These are phyloP conservation scores for Calameuta idolon DNA, from an alignment of 2,888 invertebrate genomes.

Conservation along the genomic window DNA sequence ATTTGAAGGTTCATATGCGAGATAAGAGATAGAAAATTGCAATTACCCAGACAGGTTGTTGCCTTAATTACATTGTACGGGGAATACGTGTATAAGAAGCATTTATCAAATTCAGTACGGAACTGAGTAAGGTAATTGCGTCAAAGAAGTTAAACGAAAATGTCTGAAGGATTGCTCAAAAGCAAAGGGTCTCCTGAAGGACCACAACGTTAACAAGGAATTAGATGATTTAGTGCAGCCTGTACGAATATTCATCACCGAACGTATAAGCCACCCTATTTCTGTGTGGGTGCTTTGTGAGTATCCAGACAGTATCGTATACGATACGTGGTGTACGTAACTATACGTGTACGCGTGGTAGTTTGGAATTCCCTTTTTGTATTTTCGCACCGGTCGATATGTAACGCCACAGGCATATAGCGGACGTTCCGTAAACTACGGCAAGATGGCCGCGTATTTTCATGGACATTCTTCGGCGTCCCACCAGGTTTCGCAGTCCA, in stretches of 20 bases:
- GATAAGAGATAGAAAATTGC: not conserved
- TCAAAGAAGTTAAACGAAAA: not conserved
- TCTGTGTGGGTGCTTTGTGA: not conserved
- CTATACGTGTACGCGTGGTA: constrained; percentile 13
- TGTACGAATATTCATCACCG: not conserved
- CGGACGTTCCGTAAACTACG: constrained; percentile 25
- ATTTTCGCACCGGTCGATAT: constrained; percentile 35
- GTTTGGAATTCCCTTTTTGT: constrained; percentile 36
- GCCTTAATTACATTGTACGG: not conserved
- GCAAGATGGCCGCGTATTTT: constrained; percentile 29
- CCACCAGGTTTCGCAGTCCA: not conserved
- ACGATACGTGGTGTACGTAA: not conserved
- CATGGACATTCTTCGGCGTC: constrained; percentile 10
- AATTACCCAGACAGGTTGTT: not conserved
- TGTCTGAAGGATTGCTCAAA: not conserved
- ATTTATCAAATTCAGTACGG: not conserved
- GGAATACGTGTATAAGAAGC: not conserved
- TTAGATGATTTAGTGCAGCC: not conserved
- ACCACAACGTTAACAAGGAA: not conserved
- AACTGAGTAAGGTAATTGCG: not conserved
- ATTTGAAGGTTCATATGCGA: not conserved
- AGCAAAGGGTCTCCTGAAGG: not conserved
- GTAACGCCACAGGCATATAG: constrained; percentile 22
- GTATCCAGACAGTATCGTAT: not conserved
- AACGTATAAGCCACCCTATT: not conserved